phyloP scores from a whole-genome alignment of 2,888 invertebrate species.

The Diarsia brunnea region DNA sequence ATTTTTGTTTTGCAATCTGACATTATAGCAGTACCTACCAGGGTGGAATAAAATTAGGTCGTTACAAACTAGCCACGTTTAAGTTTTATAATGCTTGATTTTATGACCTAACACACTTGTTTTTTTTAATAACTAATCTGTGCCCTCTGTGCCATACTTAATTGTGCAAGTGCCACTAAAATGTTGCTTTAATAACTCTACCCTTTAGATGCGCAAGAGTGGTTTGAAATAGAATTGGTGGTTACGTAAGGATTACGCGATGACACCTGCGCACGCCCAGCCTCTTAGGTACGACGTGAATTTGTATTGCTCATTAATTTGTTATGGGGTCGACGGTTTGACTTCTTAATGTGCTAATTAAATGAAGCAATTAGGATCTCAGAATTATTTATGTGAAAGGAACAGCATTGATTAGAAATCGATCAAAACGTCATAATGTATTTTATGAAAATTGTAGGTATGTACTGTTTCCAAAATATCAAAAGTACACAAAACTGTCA shows the following conservation, averaged over 20 bases:
- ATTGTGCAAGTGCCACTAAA: slow-evolving; percentile 41
- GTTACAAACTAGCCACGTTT: not conserved
- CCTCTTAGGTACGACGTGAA: slow-evolving; percentile 56
- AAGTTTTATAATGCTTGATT: slow-evolving; percentile 5
- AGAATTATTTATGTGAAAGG: not conserved
- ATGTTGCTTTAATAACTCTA: slow-evolving; percentile 42
- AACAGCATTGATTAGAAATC: not conserved
- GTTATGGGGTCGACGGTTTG: slow-evolving; percentile 43
- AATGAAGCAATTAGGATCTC: not conserved
- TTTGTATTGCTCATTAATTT: slow-evolving; percentile 63
- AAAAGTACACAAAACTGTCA: slow-evolving; percentile 2
- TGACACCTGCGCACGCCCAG: slow-evolving; percentile 57
- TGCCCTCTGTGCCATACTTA: not conserved
- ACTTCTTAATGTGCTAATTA: slow-evolving; percentile 39
- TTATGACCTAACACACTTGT: not conserved
- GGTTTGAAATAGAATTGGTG: slow-evolving; percentile 62
- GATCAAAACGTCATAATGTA: not conserved
- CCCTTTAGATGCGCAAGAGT: slow-evolving; percentile 63
- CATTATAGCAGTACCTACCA: not conserved
- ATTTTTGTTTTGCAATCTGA: not conserved
- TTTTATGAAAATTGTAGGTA: too few relatives aligned
- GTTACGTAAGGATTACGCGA: slow-evolving; percentile 72
- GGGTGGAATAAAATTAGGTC: not conserved
- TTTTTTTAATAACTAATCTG: slow-evolving; percentile 7
- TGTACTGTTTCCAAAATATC: not conserved